These are phyloP conservation scores for Hirtodrosophila cameraria DNA, from an alignment of 2,888 invertebrate genomes.

Conservation along the genomic window DNA sequence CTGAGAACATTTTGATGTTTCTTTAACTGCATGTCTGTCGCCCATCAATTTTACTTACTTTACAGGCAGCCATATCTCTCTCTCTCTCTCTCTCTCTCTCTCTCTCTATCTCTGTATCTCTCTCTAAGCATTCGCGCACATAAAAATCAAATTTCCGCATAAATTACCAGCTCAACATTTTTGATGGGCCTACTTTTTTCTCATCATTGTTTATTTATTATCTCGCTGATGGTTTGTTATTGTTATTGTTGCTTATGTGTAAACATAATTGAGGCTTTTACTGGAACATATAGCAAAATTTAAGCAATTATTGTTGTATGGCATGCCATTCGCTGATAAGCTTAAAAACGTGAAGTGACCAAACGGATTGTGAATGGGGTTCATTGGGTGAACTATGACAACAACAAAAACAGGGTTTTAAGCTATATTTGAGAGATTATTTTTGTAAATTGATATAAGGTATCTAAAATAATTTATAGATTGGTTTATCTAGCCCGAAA, in stretches of 20 bases:
- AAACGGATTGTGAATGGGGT: slow-evolving; percentile 14
- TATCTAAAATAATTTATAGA: too few species aligned
- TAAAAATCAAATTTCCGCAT: slow-evolving; percentile 77
- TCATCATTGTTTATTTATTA: slow-evolving; percentile 3
- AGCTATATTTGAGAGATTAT: too few species aligned
- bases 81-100: too few species aligned
- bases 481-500: too few species aligned
- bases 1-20: slow-evolving; percentile 49
- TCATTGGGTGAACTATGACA: too few species aligned
- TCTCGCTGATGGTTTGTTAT: slow-evolving; percentile 3
- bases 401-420: too few species aligned
- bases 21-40: slow-evolving; percentile 72
- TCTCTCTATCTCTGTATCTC: too few species aligned
- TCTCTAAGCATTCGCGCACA: slow-evolving; percentile 57
- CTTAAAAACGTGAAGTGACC: background rate
- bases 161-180: slow-evolving; percentile 70
- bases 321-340: slow-evolving; percentile 11
- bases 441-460: too few species aligned
- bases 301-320: slow-evolving; percentile 48
- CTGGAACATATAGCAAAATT: slow-evolving; percentile 26
- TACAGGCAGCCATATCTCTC: slow-evolving; percentile 35
- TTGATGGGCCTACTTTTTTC: slow-evolving; percentile 26
- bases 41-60: slow-evolving; percentile 74
- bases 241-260: slow-evolving; percentile 35
- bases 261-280: slow-evolving; percentile 55